These are phyloP conservation scores for Ashinkailepas kermadecensis DNA, from an alignment of 2,888 invertebrate species.

Conservation along the genomic window DNA sequence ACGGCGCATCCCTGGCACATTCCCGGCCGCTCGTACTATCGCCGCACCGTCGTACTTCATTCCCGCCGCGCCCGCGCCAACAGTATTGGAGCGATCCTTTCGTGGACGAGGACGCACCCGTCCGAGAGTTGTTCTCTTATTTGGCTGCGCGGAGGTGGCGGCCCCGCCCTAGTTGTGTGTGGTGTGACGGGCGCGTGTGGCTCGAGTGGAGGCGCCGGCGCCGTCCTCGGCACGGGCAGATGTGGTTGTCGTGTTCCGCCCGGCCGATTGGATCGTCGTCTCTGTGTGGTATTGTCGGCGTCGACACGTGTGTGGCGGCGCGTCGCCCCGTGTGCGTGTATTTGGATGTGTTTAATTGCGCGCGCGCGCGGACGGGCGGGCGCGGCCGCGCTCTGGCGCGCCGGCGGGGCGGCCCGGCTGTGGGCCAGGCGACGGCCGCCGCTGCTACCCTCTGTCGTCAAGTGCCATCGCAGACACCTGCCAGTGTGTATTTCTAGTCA, in stretches of 20 bases:
- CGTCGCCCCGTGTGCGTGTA: not conserved
- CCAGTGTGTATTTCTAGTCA: not conserved
- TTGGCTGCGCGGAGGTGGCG: not conserved
- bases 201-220: too few species aligned
- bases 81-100: not conserved
- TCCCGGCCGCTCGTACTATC: not conserved
- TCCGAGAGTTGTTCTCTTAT: not conserved
- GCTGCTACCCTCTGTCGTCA: too few species aligned
- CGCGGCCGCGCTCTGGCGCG: not conserved
- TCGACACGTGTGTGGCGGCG: not conserved
- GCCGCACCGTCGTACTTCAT: not conserved
- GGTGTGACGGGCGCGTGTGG: too few species aligned
- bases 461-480: not conserved
- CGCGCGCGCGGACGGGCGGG: not conserved
- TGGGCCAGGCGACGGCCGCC: too few species aligned
- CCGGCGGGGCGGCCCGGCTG: too few species aligned
- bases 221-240: too few species aligned
- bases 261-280: too few species aligned
- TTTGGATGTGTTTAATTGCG: constrained; percentile 2
- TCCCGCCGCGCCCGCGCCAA: not conserved
- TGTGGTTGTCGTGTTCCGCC: too few species aligned
- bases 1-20: not conserved
- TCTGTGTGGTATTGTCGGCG: too few species aligned
- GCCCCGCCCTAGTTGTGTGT: too few species aligned
- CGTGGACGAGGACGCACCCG: not conserved